A percentile compares a stretch with the other conserved stretches of the same genome.
phyloP scores from a whole-genome alignment of 2,113 vertebrate species.

The Phrynosoma platyrhinos region DNA sequence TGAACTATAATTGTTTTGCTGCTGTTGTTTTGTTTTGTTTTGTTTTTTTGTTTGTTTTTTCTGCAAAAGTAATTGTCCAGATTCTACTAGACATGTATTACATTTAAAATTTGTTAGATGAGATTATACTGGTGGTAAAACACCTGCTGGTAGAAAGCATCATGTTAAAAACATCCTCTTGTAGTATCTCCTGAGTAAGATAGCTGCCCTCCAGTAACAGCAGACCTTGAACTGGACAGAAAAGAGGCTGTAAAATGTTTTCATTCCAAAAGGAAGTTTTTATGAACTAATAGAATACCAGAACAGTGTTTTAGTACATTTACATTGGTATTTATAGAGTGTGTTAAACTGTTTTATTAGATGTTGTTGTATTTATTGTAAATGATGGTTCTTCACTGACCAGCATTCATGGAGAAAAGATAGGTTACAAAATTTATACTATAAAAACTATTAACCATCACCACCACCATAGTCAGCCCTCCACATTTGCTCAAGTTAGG shows the following conservation, averaged over 20 bases:
- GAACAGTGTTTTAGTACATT: slow-evolving; percentile 1
- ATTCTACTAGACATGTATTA: background rate
- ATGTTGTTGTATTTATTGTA: background rate
- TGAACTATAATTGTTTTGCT: no score
- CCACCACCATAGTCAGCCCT: background rate
- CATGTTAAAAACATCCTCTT: background rate
- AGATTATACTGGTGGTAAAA: background rate
- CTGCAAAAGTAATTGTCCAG: background rate
- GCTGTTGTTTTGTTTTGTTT: no score
- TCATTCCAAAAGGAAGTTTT: slow-evolving; percentile 9
- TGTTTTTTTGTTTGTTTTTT: no score
- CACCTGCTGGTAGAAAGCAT: background rate
- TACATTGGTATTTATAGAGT: slow-evolving; percentile 24
- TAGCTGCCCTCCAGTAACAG: background rate
- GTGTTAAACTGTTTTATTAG: slow-evolving; percentile 13
- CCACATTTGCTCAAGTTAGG: no score
- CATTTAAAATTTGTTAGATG: background rate
- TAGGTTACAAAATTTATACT: background rate
- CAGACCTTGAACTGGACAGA: background rate
- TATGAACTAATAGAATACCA: slow-evolving; percentile 15
- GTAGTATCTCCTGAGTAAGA: background rate
- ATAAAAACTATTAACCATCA: background rate
- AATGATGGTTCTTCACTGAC: background rate
- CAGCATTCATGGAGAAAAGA: background rate
- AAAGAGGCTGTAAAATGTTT: background rate